Evolutionary conservation across 2,113 vertebrate species (phyloP).

Genomic region (Mandrillus leucophaeus): DNA sequence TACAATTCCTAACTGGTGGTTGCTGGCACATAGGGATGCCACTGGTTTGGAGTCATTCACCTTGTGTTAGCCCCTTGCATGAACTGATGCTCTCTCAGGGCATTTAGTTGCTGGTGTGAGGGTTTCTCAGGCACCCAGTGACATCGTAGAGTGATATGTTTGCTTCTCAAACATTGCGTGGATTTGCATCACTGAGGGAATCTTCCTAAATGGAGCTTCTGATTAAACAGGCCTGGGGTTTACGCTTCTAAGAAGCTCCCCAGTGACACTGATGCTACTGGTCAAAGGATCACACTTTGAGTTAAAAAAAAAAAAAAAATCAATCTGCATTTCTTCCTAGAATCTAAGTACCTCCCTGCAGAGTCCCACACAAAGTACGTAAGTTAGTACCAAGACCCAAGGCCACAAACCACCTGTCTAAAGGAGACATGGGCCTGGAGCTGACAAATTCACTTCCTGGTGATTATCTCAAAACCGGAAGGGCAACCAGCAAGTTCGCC

Average conservation of each 20-base stretch:
- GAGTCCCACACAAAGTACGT: not conserved
- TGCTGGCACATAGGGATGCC: accelerated
- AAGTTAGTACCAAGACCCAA: not conserved
- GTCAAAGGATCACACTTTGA: not conserved
- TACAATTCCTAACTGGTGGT: accelerated
- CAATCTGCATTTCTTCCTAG: not conserved
- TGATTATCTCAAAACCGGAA: not conserved
- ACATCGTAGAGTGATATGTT: accelerated
- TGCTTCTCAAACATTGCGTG: accelerated
- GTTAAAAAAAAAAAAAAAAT: not conserved
- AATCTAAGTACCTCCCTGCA: not conserved
- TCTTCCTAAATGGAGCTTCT: not conserved
- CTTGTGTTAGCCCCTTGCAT: not conserved
- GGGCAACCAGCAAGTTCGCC: not conserved
- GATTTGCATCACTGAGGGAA: not conserved
- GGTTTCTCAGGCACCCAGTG: not conserved
- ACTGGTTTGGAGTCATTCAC: not conserved
- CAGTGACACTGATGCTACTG: accelerated
- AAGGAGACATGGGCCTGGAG: not conserved
- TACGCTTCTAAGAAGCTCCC: not conserved
- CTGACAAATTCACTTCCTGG: not conserved
- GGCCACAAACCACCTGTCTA: not conserved
- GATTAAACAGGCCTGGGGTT: not conserved
- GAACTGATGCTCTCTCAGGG: not conserved
- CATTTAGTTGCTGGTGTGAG: not conserved